Conservation (phyloP, 2,888 invertebrate genomes). For the Agrotis segetum region DNA sequence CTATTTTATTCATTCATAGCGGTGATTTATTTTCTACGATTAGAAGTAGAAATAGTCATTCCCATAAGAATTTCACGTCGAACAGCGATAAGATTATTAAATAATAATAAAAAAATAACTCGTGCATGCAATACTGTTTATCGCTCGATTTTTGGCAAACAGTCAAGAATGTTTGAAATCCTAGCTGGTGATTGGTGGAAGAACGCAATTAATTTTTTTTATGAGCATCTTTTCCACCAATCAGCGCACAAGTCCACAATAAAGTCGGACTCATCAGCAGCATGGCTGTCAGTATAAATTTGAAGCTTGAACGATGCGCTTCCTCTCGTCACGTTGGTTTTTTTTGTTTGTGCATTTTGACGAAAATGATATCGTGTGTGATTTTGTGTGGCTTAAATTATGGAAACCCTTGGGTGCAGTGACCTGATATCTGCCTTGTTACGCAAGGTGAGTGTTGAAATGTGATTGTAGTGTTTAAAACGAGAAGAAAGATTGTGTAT, state of each 20-base stretch:
- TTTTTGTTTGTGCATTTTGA: conserved; percentile 90
- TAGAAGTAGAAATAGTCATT: conserved; percentile 1
- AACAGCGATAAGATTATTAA: conserved; percentile 23
- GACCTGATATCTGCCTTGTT: conserved; percentile 82
- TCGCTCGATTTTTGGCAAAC: conserved; percentile 76
- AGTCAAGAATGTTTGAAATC: conserved; percentile 80
- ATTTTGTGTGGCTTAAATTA: conserved; percentile 87
- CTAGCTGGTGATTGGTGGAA: conserved; percentile 80
- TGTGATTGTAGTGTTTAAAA: conserved; percentile 38
- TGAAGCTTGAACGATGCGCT: conserved; percentile 96
- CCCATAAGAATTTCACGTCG: not conserved
- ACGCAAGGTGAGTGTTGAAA: conserved; percentile 79
- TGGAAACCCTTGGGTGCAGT: conserved; percentile 91
- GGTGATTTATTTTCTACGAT: not conserved
- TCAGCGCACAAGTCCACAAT: conserved; percentile 93
- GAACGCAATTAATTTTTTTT: conserved; percentile 75
- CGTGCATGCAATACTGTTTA: conserved; percentile 56
- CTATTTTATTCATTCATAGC: not conserved
- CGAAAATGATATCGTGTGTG: conserved; percentile 91
- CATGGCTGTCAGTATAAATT: conserved; percentile 99
- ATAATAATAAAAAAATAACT: conserved; percentile 34
- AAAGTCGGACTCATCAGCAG: conserved; percentile 96
- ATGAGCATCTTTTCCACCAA: conserved; percentile 89
- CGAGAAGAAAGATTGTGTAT: conserved; percentile 40
- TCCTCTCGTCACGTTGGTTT: conserved; percentile 94